Percentiles rank a stretch among this genome's conserved stretches.
These are phyloP conservation scores for Temnothorax longispinosus DNA, from an alignment of 1,140 invertebrate genomes.

Conservation along the genomic window DNA sequence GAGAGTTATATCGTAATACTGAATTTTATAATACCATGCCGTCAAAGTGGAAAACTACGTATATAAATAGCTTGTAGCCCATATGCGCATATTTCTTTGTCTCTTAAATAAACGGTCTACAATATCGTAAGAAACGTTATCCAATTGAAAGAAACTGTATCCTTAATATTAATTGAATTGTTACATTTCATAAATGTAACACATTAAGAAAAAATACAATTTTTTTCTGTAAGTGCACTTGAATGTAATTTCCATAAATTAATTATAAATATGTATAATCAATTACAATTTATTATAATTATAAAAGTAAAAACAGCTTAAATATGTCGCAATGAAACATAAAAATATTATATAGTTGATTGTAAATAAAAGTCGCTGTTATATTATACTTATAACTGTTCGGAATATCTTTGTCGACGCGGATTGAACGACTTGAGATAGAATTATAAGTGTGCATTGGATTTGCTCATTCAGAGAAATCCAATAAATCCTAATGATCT, in stretches of 20 bases:
- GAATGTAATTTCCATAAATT: background rate
- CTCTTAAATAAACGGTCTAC: background rate
- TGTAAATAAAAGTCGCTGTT: background rate
- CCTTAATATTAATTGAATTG: background rate
- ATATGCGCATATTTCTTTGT: background rate
- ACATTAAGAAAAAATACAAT: background rate
- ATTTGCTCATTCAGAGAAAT: constrained; percentile 18
- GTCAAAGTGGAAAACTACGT: background rate
- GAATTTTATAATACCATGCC: constrained; percentile 5
- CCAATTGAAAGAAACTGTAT: background rate
- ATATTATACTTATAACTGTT: background rate
- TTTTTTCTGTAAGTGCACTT: background rate
- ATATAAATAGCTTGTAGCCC: background rate
- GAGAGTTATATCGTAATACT: constrained; percentile 35
- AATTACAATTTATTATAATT: background rate
- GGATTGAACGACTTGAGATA: background rate
- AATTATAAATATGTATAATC: background rate
- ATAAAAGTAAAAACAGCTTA: background rate
- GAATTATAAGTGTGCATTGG: background rate
- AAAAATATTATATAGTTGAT: background rate
- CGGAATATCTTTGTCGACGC: background rate
- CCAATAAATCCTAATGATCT: constrained; percentile 37
- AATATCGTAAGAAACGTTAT: background rate
- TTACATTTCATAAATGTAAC: background rate
- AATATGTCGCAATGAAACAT: background rate